phyloP scores from a whole-genome alignment of 2,797 vertebrate genomes.

The Heliangelus exortis region DNA sequence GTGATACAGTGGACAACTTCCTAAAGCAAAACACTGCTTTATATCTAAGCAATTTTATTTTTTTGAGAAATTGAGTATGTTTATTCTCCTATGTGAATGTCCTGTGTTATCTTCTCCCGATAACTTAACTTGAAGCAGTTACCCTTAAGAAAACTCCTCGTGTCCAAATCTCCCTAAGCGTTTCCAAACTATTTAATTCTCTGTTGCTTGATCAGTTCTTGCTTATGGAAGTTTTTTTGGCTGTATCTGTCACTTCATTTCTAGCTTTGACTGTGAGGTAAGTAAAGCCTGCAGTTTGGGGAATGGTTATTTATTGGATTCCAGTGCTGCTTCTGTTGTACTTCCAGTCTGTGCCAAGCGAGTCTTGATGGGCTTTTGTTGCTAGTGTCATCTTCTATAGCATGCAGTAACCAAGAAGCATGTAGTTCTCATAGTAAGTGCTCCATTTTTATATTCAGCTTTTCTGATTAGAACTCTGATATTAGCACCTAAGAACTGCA shows the following conservation, averaged over 20 bases:
- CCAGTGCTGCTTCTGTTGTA: background rate
- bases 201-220: background rate
- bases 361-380: background rate
- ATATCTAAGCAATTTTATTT: background rate
- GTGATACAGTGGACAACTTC: background rate
- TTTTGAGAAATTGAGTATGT: background rate
- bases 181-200: background rate
- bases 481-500: accelerated
- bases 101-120: background rate
- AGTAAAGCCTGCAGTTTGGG: background rate
- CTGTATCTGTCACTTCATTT: background rate
- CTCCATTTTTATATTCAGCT: background rate
- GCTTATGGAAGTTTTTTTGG: background rate
- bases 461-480: background rate
- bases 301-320: background rate
- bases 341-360: background rate
- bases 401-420: background rate
- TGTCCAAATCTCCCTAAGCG: background rate
- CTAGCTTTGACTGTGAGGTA: background rate
- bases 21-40: background rate
- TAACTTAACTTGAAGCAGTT: background rate
- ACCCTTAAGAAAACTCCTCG: background rate
- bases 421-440: background rate
- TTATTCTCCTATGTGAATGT: background rate
- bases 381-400: background rate